These are phyloP conservation scores for Cryptocheilus praepositus DNA, from an alignment of 2,888 invertebrate genomes.

Conservation along the genomic window DNA sequence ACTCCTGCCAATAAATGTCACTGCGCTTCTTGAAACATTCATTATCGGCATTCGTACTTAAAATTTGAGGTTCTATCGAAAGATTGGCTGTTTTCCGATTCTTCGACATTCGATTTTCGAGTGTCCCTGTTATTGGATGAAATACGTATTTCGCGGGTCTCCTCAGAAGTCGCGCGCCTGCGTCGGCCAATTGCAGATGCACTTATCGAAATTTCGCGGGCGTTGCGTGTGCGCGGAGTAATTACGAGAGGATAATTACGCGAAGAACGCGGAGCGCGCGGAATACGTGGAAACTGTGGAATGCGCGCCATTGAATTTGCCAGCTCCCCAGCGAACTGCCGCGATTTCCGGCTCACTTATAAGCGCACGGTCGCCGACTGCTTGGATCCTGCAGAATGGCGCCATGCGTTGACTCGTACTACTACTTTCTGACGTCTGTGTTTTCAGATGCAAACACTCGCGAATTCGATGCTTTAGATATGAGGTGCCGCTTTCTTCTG, in stretches of 20 bases:
- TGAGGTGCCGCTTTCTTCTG: too few relatives aligned
- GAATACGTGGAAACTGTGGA: constrained; percentile 37
- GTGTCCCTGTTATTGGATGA: too few relatives aligned
- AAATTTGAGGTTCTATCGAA: too few relatives aligned
- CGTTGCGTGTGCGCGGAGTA: constrained; percentile 24
- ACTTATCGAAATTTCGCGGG: not conserved
- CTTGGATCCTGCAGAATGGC: not conserved
- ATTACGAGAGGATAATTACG: constrained; percentile 41
- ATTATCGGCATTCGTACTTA: too few relatives aligned
- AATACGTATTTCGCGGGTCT: too few relatives aligned
- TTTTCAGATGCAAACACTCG: too few relatives aligned
- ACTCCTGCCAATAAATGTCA: too few relatives aligned
- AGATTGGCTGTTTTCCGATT: too few relatives aligned
- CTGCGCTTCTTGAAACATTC: too few relatives aligned
- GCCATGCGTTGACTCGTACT: not conserved
- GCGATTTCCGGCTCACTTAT: constrained; percentile 25
- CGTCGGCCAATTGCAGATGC: too few relatives aligned
- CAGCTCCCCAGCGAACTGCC: constrained; percentile 10
- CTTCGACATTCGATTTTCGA: too few relatives aligned
- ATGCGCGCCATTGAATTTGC: constrained; percentile 27
- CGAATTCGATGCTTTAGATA: too few relatives aligned
- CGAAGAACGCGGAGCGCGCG: constrained; percentile 35
- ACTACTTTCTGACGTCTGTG: not conserved
- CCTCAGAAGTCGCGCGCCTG: constrained; percentile 12
- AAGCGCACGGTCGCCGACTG: not conserved